Evolutionary conservation across 2,888 invertebrate species (phyloP), one percentile per base, ranked within the genome.

Genomic region (Acronicta psi): DNA sequence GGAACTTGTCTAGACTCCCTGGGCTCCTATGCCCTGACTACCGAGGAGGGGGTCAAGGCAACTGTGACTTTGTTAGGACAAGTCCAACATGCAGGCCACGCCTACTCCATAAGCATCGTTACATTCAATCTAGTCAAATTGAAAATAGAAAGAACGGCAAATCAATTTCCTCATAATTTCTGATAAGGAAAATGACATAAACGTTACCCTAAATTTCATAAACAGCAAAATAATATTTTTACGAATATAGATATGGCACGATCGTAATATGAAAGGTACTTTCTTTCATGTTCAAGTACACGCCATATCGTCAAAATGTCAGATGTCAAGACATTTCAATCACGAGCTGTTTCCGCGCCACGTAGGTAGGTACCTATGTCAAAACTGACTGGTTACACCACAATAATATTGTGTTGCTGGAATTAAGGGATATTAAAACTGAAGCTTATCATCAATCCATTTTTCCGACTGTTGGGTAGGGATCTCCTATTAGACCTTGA

Each of bases 311-410:
- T 64, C 52, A 38, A 73, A 73, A 73, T 73, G 74, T 74, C 74
- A 73, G 14, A 59, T 52, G 41, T 55, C 51, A 49, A 40, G 74
- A 74, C 73, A 70, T 70, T 73, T 73, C 74, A 70, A 70, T 73
- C 45, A 51, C 16, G 17, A 31, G 17, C 29, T 50, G 49, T 52
- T 62, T 66, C 62, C 66, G 40, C 51, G 36, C 36, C 69, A 59
- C 59, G 69, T n/a, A n/a, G n/a, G n/a, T n/a, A n/a, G n/a, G n/a
- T n/a, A n/a, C n/a, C 69, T 18, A 36, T 13, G n/a, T 52, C 40
- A 53, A 46, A 31, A 25, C 47, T 23, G 25, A 25, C 67, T 47
- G 38, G 10, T 47, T 29, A 20, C 18, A 40, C 44, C 56, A 54
- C 65, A 44, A 59, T 69, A 51, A 14, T 23, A 2, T 34, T 38